phyloP scores from a whole-genome alignment of 2,888 invertebrate genomes.

The Lycophotia porphyrea region DNA sequence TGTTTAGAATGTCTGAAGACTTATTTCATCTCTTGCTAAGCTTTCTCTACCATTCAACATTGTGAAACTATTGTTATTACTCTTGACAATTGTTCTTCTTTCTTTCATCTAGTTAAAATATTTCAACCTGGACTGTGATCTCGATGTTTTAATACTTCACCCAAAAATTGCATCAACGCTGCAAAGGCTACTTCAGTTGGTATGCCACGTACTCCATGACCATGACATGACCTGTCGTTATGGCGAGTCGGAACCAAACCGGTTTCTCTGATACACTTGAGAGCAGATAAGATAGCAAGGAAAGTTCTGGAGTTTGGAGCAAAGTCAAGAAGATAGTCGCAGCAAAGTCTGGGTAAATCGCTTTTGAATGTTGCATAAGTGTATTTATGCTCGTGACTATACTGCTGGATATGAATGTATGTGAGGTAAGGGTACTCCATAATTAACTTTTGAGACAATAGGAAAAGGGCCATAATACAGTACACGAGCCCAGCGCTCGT shows the following conservation, averaged over 20 bases:
- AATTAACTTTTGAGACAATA: not conserved
- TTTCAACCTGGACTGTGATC: not conserved
- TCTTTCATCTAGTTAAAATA: not conserved
- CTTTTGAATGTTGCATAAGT: not conserved
- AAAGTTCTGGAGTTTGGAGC: conserved; percentile 21
- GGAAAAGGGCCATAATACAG: not conserved
- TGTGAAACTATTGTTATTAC: not conserved
- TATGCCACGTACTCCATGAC: not conserved
- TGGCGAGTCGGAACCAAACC: conserved; percentile 13
- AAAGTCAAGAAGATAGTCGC: conserved; percentile 5
- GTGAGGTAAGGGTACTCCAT: not conserved
- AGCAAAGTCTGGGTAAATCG: not conserved
- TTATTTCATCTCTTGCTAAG: not conserved
- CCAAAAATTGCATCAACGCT: not conserved
- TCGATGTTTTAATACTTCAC: not conserved
- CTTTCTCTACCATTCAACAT: not conserved
- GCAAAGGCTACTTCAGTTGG: not conserved
- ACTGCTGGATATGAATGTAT: not conserved
- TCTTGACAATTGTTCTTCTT: not conserved
- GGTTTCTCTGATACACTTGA: conserved; percentile 33
- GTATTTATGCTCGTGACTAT: not conserved
- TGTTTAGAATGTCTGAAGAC: conserved; percentile 25
- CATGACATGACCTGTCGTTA: conserved; percentile 44
- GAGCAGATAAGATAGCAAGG: conserved; percentile 3
- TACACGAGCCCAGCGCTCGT: not conserved